A percentile compares a stretch with the other conserved stretches of the same genome.
phyloP scores from a whole-genome alignment of 2,113 vertebrate species.

The Marcusenius ussheri region DNA sequence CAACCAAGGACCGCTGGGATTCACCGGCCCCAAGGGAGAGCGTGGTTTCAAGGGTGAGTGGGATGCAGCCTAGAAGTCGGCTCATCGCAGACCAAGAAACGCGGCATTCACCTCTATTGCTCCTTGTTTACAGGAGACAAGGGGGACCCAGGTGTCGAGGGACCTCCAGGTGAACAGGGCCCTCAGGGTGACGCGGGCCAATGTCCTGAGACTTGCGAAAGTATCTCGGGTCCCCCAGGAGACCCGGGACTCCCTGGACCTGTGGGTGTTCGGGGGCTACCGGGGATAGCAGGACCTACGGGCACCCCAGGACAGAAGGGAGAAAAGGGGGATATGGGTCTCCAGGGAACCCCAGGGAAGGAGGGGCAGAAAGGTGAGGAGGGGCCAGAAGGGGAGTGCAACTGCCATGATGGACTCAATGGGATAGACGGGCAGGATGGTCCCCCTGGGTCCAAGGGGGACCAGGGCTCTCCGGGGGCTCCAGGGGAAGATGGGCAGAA shows the following conservation, averaged over 20 bases:
- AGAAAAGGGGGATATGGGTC: conserved; percentile 41
- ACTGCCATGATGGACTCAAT: conserved; percentile 43
- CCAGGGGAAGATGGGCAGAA: conserved; percentile 31
- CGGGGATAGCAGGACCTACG: conserved; percentile 29
- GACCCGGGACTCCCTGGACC: conserved; percentile 43
- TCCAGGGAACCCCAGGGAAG: conserved; percentile 32
- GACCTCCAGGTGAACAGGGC: conserved; percentile 39
- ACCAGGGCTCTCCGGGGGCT: conserved; percentile 30
- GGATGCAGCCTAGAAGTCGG: not conserved
- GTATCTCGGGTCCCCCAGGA: conserved; percentile 36
- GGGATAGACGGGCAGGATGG: conserved; percentile 42
- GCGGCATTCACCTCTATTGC: not conserved
- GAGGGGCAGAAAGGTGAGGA: conserved; percentile 47
- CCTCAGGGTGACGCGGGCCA: conserved; percentile 48
- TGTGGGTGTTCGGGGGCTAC: conserved; percentile 40
- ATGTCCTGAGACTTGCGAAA: conserved; percentile 45
- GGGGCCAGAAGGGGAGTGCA: conserved; percentile 45
- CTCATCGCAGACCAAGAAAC: not conserved
- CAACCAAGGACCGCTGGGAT: conserved; percentile 36
- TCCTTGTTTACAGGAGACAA: conserved; percentile 51
- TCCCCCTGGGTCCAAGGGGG: conserved; percentile 38
- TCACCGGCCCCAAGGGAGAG: conserved; percentile 40
- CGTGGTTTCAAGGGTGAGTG: conserved; percentile 52
- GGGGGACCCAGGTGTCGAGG: conserved; percentile 43
- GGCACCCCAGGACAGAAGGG: conserved; percentile 45